Evolutionary conservation across 1,140 invertebrate genomes (phyloP), one percentile per base, ranked within the genome.

Genomic region (Camponotus pennsylvanicus): DNA sequence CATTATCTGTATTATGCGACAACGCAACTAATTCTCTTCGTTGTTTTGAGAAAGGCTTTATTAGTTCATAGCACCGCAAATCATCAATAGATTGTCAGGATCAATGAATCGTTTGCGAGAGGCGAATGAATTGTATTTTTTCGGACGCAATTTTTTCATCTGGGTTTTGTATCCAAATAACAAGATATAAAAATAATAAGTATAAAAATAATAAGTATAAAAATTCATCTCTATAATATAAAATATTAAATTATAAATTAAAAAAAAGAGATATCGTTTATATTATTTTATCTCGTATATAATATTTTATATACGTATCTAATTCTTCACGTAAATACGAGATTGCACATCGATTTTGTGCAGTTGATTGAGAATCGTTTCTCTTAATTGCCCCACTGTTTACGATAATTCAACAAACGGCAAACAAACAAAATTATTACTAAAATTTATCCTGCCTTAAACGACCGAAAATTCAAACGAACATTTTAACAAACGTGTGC

Each of bases 1-100:
- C 37, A 21, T 76, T 73, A 73, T 75, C 52, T 83, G 37, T 63
- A 42, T 76, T 76, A 59, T 76, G 55, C 13, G 79, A 76, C 70
- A 63, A 42, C 59, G 57, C 27, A 21, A 18, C 27, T 59, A 18
- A 61, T 76, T 27, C 15, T 15, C 64, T 40, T 49, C 59, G 18
- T 78, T 27, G n/a, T 45, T 69, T 52, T 69, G 76, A 66, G n/a
- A 34, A 55, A 63, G 37, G 4, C 18, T 69, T 67, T 69, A 37
- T 9, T 32, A 34, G 11, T 52, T 78, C 32, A 3, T 59, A 66
- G 11, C 75, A 34, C 2, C 37, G 7, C n/a, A n/a, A 66, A 67
- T 52, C 42, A 13, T n/a, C 18, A 8, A 3, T 34, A 13, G 13
- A 13, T 42, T 3, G 21, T 61, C 18, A 42, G 4, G 9, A 69